phyloP scores from a whole-genome alignment of 2,888 invertebrate genomes.

The Sarcophaga caerulescens region DNA sequence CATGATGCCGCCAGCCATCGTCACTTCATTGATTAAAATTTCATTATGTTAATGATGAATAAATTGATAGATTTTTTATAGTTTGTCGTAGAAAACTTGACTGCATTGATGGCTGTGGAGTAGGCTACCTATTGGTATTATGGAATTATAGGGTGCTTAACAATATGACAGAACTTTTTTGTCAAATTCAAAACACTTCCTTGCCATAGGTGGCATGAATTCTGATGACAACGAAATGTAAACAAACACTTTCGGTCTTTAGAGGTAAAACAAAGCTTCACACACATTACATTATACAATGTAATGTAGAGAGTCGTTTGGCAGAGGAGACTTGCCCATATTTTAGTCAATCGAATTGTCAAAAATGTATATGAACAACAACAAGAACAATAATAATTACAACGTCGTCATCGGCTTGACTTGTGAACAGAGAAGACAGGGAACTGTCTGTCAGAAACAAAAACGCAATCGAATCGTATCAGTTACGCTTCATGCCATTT shows the following conservation, averaged over 20 bases:
- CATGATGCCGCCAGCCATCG: no score
- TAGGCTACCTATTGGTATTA: no score
- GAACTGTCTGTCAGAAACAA: conserved; percentile 30
- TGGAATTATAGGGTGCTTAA: no score
- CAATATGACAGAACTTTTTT: no score
- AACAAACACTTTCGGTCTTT: no score
- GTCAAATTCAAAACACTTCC: no score
- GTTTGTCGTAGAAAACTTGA: no score
- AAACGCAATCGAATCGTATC: conserved; percentile 66
- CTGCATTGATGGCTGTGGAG: no score
- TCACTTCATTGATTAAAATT: conserved; percentile 52
- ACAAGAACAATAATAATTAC: background rate
- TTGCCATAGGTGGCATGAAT: background rate
- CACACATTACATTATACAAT: background rate
- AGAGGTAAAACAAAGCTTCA: conserved; percentile 9
- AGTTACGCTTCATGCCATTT: conserved; percentile 67
- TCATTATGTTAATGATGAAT: conserved; percentile 22
- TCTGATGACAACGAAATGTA: no score
- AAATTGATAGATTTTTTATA: no score
- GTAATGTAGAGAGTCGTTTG: background rate
- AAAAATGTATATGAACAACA: background rate
- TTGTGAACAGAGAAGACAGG: background rate
- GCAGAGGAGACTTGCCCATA: conserved; percentile 59
- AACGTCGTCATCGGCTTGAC: background rate
- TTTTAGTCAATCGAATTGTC: conserved; percentile 16